Evolutionary conservation across 2,113 vertebrate genomes (phyloP).

Genomic region (Ochotona princeps): DNA sequence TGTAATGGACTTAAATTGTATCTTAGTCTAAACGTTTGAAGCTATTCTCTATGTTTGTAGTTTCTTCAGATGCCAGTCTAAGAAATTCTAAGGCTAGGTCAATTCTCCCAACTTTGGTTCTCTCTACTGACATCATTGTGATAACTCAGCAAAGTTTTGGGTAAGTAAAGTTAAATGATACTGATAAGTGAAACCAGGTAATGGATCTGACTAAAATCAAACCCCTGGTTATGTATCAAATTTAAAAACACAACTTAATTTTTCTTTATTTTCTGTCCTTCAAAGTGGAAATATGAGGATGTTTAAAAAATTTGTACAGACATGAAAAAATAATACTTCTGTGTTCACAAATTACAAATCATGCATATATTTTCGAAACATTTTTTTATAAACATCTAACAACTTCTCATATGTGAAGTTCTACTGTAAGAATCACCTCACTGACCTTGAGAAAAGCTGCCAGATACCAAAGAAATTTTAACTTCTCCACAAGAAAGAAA

Average conservation of each 20-base stretch:
- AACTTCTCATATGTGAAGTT: neutral
- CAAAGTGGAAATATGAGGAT: neutral
- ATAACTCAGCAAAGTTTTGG: neutral
- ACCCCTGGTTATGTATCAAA: neutral
- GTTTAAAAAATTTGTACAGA: no score
- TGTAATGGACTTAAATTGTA: neutral
- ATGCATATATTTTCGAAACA: no score
- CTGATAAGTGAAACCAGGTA: neutral
- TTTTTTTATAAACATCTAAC: no score
- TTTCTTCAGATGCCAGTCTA: neutral
- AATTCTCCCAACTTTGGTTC: neutral
- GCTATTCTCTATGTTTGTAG: neutral
- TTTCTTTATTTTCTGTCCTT: neutral
- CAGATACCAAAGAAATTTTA: slow-evolving; percentile 5
- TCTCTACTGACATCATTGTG: neutral
- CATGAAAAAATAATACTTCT: no score
- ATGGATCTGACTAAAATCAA: neutral
- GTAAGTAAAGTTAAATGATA: neutral
- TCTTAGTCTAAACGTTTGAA: neutral
- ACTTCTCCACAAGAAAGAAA: slow-evolving; percentile 23
- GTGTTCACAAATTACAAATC: no score
- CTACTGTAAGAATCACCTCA: neutral
- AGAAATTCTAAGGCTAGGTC: neutral
- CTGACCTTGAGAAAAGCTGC: slow-evolving; percentile 33
- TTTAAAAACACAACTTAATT: neutral